Conservation (phyloP, 2,888 invertebrate species). For the Melanotus villosus region DNA sequence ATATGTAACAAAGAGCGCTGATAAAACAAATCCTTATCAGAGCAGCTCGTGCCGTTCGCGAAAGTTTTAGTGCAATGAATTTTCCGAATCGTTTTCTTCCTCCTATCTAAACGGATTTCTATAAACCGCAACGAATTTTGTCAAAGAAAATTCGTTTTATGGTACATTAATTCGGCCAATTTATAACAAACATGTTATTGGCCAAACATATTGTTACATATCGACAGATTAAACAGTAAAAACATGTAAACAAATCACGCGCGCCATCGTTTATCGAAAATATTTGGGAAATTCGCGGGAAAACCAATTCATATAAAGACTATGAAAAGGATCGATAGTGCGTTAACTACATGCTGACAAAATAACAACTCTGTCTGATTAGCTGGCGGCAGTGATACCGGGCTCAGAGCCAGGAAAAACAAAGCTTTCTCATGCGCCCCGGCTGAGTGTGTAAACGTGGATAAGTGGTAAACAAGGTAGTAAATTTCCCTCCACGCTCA, state of each 20-base stretch:
- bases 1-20: conserved; percentile 13
- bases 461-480: conserved; percentile 70
- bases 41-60: conserved; percentile 10
- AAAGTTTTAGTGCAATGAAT: conserved; percentile 29
- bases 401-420: conserved; percentile 67
- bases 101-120: conserved; percentile 24
- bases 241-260: conserved; percentile 27
- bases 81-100: conserved; percentile 20
- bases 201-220: conserved; percentile 28
- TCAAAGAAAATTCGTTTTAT: conserved; percentile 29
- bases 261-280: conserved; percentile 22
- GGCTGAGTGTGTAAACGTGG: conserved; percentile 68
- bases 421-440: conserved; percentile 63
- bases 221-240: conserved; percentile 26
- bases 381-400: conserved; percentile 59
- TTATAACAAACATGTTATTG: conserved; percentile 26
- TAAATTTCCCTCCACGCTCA: conserved; percentile 66
- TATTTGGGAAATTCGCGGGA: conserved; percentile 29
- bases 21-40: conserved; percentile 26
- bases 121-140: conserved; percentile 22
- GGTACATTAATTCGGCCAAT: conserved; percentile 28
- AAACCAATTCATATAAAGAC: conserved; percentile 52
- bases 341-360: conserved; percentile 63
- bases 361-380: conserved; percentile 65
- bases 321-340: conserved; percentile 60